Evolutionary conservation across 1,140 invertebrate genomes (phyloP).

Genomic region (Hetaerina americana): DNA sequence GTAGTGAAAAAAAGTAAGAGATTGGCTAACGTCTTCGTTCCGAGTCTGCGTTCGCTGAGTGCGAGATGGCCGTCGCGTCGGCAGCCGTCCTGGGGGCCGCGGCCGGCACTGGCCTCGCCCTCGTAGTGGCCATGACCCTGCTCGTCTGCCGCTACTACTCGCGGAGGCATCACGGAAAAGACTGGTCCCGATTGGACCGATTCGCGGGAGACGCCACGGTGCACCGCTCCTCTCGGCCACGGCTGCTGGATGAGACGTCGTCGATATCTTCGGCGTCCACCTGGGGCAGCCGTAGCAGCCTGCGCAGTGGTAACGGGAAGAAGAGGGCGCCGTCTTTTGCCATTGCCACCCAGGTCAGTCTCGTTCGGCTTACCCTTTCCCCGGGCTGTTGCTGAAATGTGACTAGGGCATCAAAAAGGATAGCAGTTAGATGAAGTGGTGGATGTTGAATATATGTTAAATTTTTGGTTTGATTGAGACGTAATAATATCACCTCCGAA

Average conservation of each 20-base stretch:
- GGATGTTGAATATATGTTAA: too few species aligned
- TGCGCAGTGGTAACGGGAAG: neutral
- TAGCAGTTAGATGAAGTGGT: too few species aligned
- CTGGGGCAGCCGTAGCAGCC: neutral
- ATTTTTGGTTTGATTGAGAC: too few species aligned
- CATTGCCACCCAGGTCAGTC: neutral
- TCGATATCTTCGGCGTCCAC: neutral
- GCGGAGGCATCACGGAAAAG: constrained; percentile 33
- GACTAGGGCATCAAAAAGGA: too few species aligned
- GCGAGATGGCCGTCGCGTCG: constrained; percentile 32
- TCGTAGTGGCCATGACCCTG: constrained; percentile 47
- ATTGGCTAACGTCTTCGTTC: neutral
- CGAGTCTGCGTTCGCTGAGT: neutral
- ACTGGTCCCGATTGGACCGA: constrained; percentile 39
- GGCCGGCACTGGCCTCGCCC: constrained; percentile 44
- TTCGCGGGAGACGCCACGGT: constrained; percentile 2
- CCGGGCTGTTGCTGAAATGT: too few species aligned
- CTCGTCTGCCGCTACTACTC: constrained; percentile 50
- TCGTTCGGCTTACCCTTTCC: too few species aligned
- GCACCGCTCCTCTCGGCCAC: neutral
- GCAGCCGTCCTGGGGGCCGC: constrained; percentile 47
- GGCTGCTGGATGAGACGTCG: neutral
- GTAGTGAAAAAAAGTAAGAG: neutral
- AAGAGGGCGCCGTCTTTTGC: neutral
- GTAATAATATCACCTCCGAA: too few species aligned